Conservation (phyloP, 2,113 vertebrate genomes). For the Etheostoma cragini region DNA sequence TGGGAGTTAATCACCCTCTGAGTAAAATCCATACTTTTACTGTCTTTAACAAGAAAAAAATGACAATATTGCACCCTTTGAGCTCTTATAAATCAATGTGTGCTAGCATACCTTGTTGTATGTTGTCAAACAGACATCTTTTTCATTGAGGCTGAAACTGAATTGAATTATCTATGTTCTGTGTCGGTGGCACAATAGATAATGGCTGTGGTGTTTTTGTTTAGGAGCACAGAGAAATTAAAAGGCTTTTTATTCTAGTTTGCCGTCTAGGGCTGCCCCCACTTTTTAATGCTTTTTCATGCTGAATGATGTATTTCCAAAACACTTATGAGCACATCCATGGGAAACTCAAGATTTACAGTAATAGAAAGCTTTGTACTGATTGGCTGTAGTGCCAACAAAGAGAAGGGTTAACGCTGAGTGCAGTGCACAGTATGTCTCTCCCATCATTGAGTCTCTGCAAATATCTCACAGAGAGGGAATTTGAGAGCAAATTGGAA, state of each 20-base stretch:
- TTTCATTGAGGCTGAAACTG: neutral
- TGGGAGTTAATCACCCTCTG: neutral
- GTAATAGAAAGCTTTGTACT: constrained; percentile 8
- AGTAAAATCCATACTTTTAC: neutral
- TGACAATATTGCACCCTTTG: neutral
- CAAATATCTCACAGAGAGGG: constrained; percentile 1
- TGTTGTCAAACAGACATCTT: neutral
- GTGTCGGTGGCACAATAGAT: neutral
- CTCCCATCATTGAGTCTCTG: neutral
- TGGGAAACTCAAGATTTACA: too few relatives aligned
- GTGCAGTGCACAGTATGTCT: neutral
- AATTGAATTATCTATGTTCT: neutral
- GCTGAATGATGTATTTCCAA: too few relatives aligned
- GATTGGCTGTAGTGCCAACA: constrained; percentile 30
- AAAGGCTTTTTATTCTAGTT: neutral
- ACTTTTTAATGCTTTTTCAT: too few relatives aligned
- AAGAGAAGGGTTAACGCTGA: neutral
- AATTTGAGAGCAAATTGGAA: neutral
- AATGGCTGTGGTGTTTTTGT: neutral
- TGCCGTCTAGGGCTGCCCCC: neutral
- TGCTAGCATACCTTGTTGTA: neutral
- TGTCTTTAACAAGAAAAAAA: constrained; percentile 4
- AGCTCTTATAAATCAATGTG: neutral
- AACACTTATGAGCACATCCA: too few relatives aligned
- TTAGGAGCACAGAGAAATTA: neutral